Evolutionary conservation across 2,888 invertebrate species (phyloP), one percentile per base, ranked within the genome.

Genomic region (Seira sanloemensis): DNA sequence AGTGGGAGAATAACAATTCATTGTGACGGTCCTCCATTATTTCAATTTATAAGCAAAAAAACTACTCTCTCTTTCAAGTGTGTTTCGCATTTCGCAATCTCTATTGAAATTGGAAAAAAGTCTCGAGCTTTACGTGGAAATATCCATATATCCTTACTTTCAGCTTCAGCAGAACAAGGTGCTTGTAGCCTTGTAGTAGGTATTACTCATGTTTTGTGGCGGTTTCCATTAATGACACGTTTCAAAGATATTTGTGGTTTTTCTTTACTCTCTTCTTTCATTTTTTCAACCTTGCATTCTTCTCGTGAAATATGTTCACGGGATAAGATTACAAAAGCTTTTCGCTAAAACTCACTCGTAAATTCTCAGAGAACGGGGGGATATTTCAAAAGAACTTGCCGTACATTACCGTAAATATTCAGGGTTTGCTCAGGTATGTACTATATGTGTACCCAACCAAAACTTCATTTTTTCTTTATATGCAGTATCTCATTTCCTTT

Each of bases 161-260:
- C n/a, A n/a, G n/a, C n/a, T n/a, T n/a, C n/a, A n/a, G n/a, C n/a
- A n/a, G n/a, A n/a, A n/a, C n/a, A n/a, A n/a, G n/a, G n/a, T n/a
- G n/a, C n/a, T n/a, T n/a, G n/a, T n/a, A n/a, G n/a, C n/a, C n/a
- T n/a, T n/a, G n/a, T n/a, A n/a, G n/a, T 9, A 21, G 19, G 62
- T 37, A 71, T 18, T 18, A 46, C 71, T 26, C 23, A 37, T 71
- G 37, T 71, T 71, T 25, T 65, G 66, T 19, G 21, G 62, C 19
- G 79, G 80, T 69, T 79, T 71, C 73, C 79, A 83, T 86, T 85
- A 86, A 82, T 84, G 77, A 82, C 85, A 86, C 86, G 85, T 85
- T 85, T 77, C 74, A 72, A 62, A 73, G 78, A 79, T 82, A 82
- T 85, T 86, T 86, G 86, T 81, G 84, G 86, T 73, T 67, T 72